Base-by-base conservation (phyloP, 2,113 vertebrate genomes). In the Ictalurus punctatus region DNA sequence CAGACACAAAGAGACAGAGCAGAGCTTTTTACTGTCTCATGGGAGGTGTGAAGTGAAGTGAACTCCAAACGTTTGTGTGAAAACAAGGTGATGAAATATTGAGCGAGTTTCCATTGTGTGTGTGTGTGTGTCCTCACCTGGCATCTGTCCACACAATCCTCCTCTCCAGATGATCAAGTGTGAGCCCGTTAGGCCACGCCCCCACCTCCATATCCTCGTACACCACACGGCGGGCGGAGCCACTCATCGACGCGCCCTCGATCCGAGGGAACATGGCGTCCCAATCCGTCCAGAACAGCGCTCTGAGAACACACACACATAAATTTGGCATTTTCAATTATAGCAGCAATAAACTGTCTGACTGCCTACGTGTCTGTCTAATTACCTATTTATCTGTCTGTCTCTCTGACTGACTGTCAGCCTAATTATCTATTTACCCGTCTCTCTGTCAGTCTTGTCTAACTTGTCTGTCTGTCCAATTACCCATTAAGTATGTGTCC, bases 221-320 rank as follows among this genome's bases (percentile, higher is more conserved):
- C 85, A 98, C 96, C 44, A 97, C 96, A 85, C 95, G 97, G 78
- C 97, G 96, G 16, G 93, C 95, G 0, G 95, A 95, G 58, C 97
- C 97, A 0, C 96, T 97, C 97, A 98, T 97, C 17, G 97, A 97
- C 0, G 97, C 97, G 0, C 96, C 97, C 69, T 98, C 97, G 0
- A 98, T 98, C 6, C 97, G 96, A 90, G 97, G 97, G 92, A 97
- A 97, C 89, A 95, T 97, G 52, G 97, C 96, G 91, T 97, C 97
- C 97, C 97, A 98, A 90, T 98, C 97, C 56, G 97, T 98, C 97
- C 97, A 98, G 94, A 98, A 98, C 44, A 98, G 94, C 91, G 97
- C 96, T 89, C 97, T 98, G 88, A 88, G 1, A 1, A 91, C 63
- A 87, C 80, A 83, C 81, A 90, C 87, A 67, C 23, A 84, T 37